Evolutionary conservation across 2,888 invertebrate genomes (phyloP), one percentile per base, ranked within the genome.

Genomic region (Tipula lateralis): DNA sequence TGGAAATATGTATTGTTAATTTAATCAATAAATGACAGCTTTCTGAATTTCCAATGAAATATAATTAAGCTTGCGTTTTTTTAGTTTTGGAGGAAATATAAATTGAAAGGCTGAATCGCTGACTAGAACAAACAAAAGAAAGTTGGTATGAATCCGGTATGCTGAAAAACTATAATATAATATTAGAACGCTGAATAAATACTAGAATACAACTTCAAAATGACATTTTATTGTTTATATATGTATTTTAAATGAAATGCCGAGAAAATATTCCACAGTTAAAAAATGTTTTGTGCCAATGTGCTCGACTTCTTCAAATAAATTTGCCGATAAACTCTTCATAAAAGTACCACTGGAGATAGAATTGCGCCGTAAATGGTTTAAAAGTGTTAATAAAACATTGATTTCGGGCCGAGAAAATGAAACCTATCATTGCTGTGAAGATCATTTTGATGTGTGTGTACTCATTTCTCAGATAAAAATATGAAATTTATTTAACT

Each of bases 221-320:
- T 82, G 82, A 82, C 82, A 82, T 82, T 82, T 82, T 16, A 30
- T 82, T 82, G 32, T 82, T 82, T 82, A 30, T 29, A 34, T 24
- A 66, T 6, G 12, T 80, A 80, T 29, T 83, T 83, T 83, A n/a
- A 19, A 83, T 6, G 9, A 66, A 12, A 83, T 83, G 83, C 34
- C 34, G 30, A 30, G 19, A 36, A 83, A 83, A 34, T 83, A 83
- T 36, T 83, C 83, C 2, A 19, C 19, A 16, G 19, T 34, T 19
- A 83, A 83, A 83, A 30, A 83, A 83, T 83, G 83, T 83, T 83
- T 83, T 83, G 83, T 83, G 19, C 83, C 83, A 34, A 83, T 83
- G 83, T 83, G 83, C 34, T 34, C 13, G 19, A 83, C 19, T 19
- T 34, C 16, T 19, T 34, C 83, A 19, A 13, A 82, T 30, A 82